phyloP scores from a whole-genome alignment of 2,888 invertebrate genomes.

The Cephus sareptanus region DNA sequence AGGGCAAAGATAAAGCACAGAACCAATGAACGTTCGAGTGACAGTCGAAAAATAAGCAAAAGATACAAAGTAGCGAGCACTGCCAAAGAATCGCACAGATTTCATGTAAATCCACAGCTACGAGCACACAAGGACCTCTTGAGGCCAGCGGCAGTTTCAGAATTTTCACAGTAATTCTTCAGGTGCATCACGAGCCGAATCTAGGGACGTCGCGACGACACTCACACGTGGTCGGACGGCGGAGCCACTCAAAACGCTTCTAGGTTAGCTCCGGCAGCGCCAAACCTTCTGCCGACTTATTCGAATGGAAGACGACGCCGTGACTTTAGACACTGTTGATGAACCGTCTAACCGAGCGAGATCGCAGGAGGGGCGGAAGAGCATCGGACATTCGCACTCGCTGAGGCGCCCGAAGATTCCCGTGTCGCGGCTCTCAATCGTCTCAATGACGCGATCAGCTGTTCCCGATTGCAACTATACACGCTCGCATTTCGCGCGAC shows the following conservation, averaged over 20 bases:
- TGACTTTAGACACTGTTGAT: background rate
- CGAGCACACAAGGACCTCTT: background rate
- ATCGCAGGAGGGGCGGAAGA: background rate
- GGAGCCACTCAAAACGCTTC: background rate
- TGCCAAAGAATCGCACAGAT: background rate
- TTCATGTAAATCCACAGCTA: background rate
- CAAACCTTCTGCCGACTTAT: background rate
- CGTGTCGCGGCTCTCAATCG: background rate
- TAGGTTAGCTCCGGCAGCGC: background rate
- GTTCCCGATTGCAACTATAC: background rate
- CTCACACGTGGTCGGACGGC: background rate
- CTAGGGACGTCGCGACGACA: background rate
- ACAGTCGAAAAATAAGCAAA: background rate
- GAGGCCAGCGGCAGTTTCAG: background rate
- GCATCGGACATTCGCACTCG: background rate
- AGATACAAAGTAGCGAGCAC: background rate
- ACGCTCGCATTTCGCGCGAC: background rate
- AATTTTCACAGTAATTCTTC: background rate
- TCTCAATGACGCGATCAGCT: background rate
- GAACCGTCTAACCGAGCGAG: background rate
- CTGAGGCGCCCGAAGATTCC: background rate
- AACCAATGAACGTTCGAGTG: background rate
- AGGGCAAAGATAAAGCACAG: background rate
- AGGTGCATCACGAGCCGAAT: background rate
- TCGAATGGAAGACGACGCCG: background rate